A percentile compares a stretch with the other conserved stretches of the same genome.
These are phyloP conservation scores for Microctonus brassicae DNA, from an alignment of 2,888 invertebrate genomes.

Conservation along the genomic window DNA sequence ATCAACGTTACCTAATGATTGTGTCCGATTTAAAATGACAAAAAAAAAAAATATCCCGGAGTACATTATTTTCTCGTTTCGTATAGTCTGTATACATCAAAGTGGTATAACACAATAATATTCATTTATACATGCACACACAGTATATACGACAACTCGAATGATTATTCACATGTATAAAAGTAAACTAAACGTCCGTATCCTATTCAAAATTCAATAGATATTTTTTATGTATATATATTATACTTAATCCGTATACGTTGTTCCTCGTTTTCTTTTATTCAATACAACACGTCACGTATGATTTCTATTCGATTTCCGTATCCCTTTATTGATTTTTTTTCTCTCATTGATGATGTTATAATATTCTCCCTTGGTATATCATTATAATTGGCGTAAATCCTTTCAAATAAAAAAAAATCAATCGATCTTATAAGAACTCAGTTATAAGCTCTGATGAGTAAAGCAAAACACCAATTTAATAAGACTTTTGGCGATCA, in stretches of 20 bases:
- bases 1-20: constrained; percentile 21
- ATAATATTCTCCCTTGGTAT: background rate
- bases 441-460: constrained; percentile 14
- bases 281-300: too few species aligned
- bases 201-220: constrained; percentile 24
- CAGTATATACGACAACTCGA: too few species aligned
- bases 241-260: background rate
- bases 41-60: background rate
- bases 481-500: background rate
- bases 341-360: too few species aligned
- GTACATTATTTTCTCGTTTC: constrained; percentile 32
- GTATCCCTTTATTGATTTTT: too few species aligned
- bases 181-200: constrained; percentile 18
- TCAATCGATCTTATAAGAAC: constrained; percentile 22
- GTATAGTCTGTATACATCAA: constrained; percentile 8
- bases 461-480: constrained; percentile 12
- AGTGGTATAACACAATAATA: too few species aligned
- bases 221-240: background rate
- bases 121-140: too few species aligned
- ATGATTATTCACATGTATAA: constrained; percentile 28
- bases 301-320: too few species aligned
- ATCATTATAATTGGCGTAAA: constrained; percentile 15
- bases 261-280: too few species aligned
- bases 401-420: background rate
- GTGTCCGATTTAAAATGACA: constrained; percentile 19